A percentile compares a stretch with the other conserved stretches of the same genome.
These are phyloP conservation scores for Mesoligia furuncula DNA, from an alignment of 2,888 invertebrate genomes.

Conservation along the genomic window DNA sequence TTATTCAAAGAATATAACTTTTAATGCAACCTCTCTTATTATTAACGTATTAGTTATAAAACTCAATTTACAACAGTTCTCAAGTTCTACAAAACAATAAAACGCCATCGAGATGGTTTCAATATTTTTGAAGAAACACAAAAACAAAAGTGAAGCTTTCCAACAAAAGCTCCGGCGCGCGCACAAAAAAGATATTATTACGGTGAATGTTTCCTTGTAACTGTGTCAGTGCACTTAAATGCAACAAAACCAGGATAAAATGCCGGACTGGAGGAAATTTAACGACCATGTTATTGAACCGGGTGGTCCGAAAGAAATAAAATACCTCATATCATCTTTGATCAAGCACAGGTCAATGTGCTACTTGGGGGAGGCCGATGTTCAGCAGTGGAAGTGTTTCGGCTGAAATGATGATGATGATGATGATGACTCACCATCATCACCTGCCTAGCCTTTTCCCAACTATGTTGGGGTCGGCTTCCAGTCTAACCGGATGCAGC, in stretches of 20 bases:
- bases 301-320: constrained; percentile 8
- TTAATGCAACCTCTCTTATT: not conserved
- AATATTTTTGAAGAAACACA: constrained; percentile 39
- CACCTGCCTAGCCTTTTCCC: too few relatives aligned
- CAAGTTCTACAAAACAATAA: constrained; percentile 26
- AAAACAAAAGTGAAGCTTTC: constrained; percentile 42
- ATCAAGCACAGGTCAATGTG: not conserved
- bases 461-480: too few relatives aligned
- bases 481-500: too few relatives aligned
- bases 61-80: constrained; percentile 17
- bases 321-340: not conserved
- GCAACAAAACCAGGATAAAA: constrained; percentile 43
- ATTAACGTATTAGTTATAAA: constrained; percentile 12
- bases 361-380: not conserved
- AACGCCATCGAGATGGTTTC: constrained; percentile 38
- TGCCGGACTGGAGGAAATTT: constrained; percentile 16
- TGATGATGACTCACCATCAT: too few relatives aligned
- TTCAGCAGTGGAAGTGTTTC: not conserved
- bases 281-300: constrained; percentile 7
- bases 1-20: not conserved
- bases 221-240: constrained; percentile 48
- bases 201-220: constrained; percentile 52
- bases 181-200: constrained; percentile 55
- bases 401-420: too few relatives aligned
- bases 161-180: constrained; percentile 36